phyloP scores from a whole-genome alignment of 2,797 vertebrate genomes.

The Heliangelus exortis region DNA sequence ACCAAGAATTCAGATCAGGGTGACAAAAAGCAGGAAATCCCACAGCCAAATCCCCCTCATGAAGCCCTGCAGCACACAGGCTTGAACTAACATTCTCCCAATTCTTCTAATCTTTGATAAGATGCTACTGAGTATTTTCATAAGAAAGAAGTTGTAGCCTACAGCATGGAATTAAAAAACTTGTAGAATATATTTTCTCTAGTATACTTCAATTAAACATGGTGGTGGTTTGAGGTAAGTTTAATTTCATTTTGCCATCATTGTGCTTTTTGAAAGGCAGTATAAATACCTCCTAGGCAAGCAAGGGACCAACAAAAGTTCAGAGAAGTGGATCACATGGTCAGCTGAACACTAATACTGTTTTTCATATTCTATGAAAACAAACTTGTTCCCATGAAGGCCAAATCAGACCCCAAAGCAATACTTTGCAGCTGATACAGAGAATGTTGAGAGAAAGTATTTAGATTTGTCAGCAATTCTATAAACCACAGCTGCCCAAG shows the following conservation, averaged over 20 bases:
- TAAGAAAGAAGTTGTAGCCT: background rate
- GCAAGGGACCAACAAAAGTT: background rate
- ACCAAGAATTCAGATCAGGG: background rate
- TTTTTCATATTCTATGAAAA: constrained; percentile 32
- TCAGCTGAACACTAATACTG: constrained; percentile 53
- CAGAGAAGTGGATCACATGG: constrained; percentile 10
- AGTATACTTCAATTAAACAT: background rate
- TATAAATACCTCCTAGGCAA: background rate
- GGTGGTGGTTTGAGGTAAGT: background rate
- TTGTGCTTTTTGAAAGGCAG: background rate
- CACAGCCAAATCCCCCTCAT: background rate
- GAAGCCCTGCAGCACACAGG: background rate
- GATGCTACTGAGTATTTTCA: background rate
- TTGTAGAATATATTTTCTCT: background rate
- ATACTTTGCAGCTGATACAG: background rate
- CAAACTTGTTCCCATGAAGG: constrained; percentile 39
- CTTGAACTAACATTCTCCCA: background rate
- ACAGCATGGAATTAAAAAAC: background rate
- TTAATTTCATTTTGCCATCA: background rate
- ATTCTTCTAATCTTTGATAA: background rate
- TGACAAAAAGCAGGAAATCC: background rate
- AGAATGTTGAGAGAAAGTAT: background rate
- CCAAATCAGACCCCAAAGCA: background rate
- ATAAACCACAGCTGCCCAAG: background rate
- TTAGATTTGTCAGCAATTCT: constrained; percentile 2